phyloP scores from a whole-genome alignment of 2,113 vertebrate species.

The Pomatostomus ruficeps region DNA sequence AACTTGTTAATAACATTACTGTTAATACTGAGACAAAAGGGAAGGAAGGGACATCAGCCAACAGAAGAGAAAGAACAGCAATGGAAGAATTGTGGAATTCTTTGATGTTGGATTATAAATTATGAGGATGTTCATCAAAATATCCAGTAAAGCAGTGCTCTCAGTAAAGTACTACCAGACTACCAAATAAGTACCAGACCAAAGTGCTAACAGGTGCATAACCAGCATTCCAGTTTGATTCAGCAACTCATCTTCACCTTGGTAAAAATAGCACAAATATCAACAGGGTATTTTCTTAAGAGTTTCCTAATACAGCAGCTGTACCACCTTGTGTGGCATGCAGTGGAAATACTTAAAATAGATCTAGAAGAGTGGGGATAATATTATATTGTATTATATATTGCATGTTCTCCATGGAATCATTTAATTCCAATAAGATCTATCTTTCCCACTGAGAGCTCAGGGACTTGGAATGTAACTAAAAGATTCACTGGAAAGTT shows the following conservation, averaged over 20 bases:
- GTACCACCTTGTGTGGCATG: neutral
- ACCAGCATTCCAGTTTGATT: neutral
- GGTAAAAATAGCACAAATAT: neutral
- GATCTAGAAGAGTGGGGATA: neutral
- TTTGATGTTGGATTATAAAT: constrained; percentile 18
- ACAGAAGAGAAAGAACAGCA: neutral
- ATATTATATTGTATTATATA: neutral
- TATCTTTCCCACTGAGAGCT: neutral
- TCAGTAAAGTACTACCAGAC: constrained; percentile 29
- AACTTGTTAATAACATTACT: neutral
- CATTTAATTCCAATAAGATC: neutral
- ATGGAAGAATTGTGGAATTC: neutral
- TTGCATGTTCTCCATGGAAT: neutral
- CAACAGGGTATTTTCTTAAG: neutral
- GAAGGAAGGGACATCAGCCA: neutral
- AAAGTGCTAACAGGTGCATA: constrained; percentile 20
- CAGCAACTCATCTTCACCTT: neutral
- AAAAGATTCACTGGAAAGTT: neutral
- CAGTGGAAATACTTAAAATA: neutral
- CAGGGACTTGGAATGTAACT: neutral
- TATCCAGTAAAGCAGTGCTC: neutral
- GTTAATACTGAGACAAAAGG: neutral
- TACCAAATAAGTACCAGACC: neutral
- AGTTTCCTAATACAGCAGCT: neutral
- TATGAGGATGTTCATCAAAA: neutral